A percentile compares a stretch with the other conserved stretches of the same genome.
These are phyloP conservation scores for Forbesichthys papilliferus DNA, from an alignment of 2,113 vertebrate species.

Conservation along the genomic window DNA sequence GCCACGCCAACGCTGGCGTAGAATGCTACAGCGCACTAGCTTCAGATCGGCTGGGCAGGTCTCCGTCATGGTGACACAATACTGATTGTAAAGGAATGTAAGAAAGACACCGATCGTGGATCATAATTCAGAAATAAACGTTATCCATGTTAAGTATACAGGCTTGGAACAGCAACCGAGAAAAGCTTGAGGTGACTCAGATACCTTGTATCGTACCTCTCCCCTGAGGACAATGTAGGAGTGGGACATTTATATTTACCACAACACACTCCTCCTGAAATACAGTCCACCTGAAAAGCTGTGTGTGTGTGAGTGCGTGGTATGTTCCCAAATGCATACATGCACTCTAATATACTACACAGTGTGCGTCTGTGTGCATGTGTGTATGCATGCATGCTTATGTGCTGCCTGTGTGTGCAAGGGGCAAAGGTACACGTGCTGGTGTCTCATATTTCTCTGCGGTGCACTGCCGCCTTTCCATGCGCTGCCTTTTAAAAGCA, in stretches of 20 bases:
- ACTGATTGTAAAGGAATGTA: background rate
- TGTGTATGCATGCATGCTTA: conserved; percentile 25
- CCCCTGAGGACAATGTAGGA: conserved; percentile 34
- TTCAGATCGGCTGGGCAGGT: background rate
- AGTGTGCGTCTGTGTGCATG: conserved; percentile 1
- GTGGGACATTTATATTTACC: conserved; percentile 20
- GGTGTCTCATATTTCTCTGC: conserved; percentile 52
- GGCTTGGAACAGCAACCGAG: background rate
- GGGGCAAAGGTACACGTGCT: conserved; percentile 3
- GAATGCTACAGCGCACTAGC: conserved; percentile 25
- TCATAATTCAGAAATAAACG: no score
- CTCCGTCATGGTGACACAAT: background rate
- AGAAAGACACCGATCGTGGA: no score
- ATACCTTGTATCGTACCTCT: conserved; percentile 27
- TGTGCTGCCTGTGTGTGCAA: background rate
- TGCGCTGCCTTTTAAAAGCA: conserved; percentile 56
- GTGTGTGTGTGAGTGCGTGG: conserved; percentile 35
- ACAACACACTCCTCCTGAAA: conserved; percentile 20
- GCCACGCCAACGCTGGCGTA: conserved; percentile 42
- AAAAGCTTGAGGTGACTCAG: conserved; percentile 4
- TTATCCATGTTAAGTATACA: background rate
- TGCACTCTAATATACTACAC: background rate
- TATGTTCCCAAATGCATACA: conserved; percentile 1
- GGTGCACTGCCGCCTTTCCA: conserved; percentile 54
- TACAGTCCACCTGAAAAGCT: conserved; percentile 20